These are phyloP conservation scores for Lacanobia wlatinum DNA, from an alignment of 2,888 invertebrate genomes.

Conservation along the genomic window DNA sequence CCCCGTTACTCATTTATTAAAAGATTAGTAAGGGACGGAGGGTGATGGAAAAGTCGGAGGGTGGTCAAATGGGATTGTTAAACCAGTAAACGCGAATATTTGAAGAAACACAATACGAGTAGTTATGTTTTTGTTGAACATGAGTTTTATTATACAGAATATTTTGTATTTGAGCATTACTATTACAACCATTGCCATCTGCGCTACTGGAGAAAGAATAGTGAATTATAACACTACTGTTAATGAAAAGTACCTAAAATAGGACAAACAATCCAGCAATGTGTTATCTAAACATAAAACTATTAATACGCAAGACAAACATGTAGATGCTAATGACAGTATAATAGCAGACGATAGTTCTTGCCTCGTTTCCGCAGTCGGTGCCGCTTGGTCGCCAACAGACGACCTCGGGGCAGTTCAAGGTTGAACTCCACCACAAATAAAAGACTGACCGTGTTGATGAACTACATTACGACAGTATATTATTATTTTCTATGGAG, in stretches of 20 bases:
- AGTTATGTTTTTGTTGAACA: constrained; percentile 3
- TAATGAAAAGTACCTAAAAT: not conserved
- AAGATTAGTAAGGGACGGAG: constrained; percentile 65
- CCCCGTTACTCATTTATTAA: constrained; percentile 76
- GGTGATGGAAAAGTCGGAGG: constrained; percentile 58
- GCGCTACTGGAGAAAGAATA: not conserved
- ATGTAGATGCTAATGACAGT: constrained; percentile 50
- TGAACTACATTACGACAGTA: constrained; percentile 21
- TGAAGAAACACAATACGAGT: constrained; percentile 13
- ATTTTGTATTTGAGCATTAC: not conserved
- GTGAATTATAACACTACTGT: too few species aligned
- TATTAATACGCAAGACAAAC: constrained; percentile 44
- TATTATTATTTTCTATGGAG: constrained; percentile 2
- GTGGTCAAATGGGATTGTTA: constrained; percentile 61
- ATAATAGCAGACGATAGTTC: constrained; percentile 47
- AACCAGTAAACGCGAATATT: constrained; percentile 25
- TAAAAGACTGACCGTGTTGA: constrained; percentile 45
- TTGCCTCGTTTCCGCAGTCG: constrained; percentile 57
- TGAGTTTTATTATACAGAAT: not conserved
- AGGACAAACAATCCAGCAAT: not conserved
- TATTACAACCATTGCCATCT: not conserved
- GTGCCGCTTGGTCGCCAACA: constrained; percentile 48
- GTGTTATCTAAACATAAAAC: constrained; percentile 29
- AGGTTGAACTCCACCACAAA: constrained; percentile 53
- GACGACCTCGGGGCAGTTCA: constrained; percentile 63